Evolutionary conservation across 2,888 invertebrate genomes (phyloP).

Genomic region (Hydraecia micacea): DNA sequence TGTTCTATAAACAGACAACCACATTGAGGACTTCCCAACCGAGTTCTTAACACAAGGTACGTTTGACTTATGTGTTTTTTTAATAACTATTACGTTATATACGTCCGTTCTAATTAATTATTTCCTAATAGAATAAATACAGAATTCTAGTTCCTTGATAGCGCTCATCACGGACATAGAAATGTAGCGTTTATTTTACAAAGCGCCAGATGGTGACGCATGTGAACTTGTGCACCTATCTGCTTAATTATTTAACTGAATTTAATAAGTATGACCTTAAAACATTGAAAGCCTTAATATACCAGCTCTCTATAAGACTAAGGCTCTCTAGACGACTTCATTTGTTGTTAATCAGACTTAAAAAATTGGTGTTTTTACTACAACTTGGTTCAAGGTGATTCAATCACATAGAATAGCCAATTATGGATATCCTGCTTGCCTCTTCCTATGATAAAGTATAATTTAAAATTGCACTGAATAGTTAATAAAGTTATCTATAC

Average conservation of each 20-base stretch:
- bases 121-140: not conserved
- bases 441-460: not conserved
- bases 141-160: not conserved
- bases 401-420: too few relatives aligned
- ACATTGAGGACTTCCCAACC: conserved; percentile 6
- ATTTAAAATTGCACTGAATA: not conserved
- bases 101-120: not conserved
- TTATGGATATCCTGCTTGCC: not conserved
- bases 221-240: conserved; percentile 16
- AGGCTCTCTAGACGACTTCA: conserved; percentile 40
- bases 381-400: conserved; percentile 38
- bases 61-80: conserved; percentile 17
- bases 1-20: conserved; percentile 25
- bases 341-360: conserved; percentile 18
- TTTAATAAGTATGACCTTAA: conserved; percentile 44
- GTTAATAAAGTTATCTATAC: not conserved
- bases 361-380: not conserved
- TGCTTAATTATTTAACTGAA: conserved; percentile 25
- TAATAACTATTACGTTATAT: not conserved
- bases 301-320: conserved; percentile 1
- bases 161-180: conserved; percentile 19
- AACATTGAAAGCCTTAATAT: conserved; percentile 16
- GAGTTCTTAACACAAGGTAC: conserved; percentile 44
- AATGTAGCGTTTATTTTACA: conserved; percentile 20
- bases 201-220: conserved; percentile 47